Conservation (phyloP, 1,140 invertebrate species). For the Pachyrhynchus sulphureomaculatus region DNA sequence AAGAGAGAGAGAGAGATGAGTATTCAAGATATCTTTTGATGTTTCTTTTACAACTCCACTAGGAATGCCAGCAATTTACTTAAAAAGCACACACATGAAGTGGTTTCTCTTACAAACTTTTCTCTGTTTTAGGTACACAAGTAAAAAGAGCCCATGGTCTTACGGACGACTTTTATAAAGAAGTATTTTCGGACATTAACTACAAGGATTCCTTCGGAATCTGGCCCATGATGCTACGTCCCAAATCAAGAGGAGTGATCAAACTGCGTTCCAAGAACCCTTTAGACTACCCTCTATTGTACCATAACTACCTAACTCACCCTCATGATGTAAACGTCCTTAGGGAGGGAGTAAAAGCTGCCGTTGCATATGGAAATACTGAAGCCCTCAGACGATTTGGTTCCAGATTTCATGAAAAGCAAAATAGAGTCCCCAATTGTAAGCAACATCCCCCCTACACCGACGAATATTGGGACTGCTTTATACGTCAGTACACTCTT, state of each 20-base stretch:
- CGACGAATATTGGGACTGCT: slow-evolving; percentile 84
- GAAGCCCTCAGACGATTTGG: slow-evolving; percentile 72
- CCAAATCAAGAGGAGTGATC: slow-evolving; percentile 80
- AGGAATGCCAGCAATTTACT: no score
- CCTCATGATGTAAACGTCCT: slow-evolving; percentile 76
- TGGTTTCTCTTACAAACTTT: no score
- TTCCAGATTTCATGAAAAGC: slow-evolving; percentile 64
- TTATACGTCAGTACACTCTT: slow-evolving; percentile 77
- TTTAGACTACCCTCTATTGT: slow-evolving; percentile 79
- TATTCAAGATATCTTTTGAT: no score
- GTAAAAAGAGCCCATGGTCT: slow-evolving; percentile 77
- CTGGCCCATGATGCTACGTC: slow-evolving; percentile 84
- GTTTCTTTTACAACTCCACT: no score
- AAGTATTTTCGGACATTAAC: slow-evolving; percentile 68
- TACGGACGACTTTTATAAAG: slow-evolving; percentile 75
- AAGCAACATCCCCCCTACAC: slow-evolving; percentile 72
- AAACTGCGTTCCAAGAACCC: slow-evolving; percentile 77
- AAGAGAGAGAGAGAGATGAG: no score
- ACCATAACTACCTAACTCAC: slow-evolving; percentile 87
- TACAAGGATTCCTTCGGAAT: slow-evolving; percentile 75
- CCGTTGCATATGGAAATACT: slow-evolving; percentile 75
- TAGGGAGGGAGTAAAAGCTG: slow-evolving; percentile 82
- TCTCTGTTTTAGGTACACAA: slow-evolving; percentile 47
- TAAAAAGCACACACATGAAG: no score
- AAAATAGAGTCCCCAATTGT: slow-evolving; percentile 73